Conservation (phyloP, 2,888 invertebrate species). For the Apotomis turbidana region DNA sequence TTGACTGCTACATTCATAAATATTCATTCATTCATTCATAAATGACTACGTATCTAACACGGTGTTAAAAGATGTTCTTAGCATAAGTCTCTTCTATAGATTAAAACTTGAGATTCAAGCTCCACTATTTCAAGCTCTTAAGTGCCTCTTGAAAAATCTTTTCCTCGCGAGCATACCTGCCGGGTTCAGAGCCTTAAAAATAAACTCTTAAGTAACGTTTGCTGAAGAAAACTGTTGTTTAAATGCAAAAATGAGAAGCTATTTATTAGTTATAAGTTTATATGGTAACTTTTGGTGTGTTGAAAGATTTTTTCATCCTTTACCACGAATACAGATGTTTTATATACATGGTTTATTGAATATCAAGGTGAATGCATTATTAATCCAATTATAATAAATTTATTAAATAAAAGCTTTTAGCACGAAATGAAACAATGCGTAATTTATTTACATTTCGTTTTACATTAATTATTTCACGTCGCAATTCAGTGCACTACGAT, state of each 20-base stretch:
- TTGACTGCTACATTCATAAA: too few species aligned
- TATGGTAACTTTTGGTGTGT: too few species aligned
- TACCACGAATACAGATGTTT: too few species aligned
- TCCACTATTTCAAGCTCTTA: conserved; percentile 11
- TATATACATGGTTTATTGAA: not conserved
- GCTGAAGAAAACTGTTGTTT: not conserved
- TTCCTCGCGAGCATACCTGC: not conserved
- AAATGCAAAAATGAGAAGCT: too few species aligned
- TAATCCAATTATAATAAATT: not conserved
- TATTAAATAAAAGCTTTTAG: not conserved
- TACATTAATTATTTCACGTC: not conserved
- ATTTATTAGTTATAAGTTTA: too few species aligned
- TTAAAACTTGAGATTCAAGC: not conserved
- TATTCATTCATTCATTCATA: too few species aligned
- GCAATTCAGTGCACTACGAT: not conserved
- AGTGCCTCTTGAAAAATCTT: conserved; percentile 1
- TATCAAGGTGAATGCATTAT: not conserved
- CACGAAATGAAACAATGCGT: not conserved
- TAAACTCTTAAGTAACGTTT: not conserved
- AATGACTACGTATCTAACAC: too few species aligned
- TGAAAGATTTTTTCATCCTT: too few species aligned
- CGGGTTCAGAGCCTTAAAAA: not conserved
- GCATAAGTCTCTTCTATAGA: not conserved
- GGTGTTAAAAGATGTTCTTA: not conserved
- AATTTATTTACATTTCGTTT: conserved; percentile 3